These are phyloP conservation scores for Lacerta bilineata DNA, from an alignment of 2,797 vertebrate genomes.

Conservation along the genomic window DNA sequence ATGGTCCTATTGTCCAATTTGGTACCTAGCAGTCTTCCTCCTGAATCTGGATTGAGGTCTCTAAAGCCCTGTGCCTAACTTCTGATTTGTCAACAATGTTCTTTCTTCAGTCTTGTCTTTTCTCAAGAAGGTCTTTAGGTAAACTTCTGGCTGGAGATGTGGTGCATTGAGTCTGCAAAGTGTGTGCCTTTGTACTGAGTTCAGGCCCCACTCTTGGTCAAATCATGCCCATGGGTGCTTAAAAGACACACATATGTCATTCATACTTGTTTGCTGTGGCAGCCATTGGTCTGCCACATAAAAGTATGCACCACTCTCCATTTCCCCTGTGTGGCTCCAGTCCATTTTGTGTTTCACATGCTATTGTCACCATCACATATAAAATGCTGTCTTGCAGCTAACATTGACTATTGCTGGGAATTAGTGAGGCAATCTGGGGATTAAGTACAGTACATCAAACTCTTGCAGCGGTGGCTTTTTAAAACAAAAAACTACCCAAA, in stretches of 20 bases:
- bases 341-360: not conserved
- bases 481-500: not conserved
- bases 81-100: too few relatives aligned
- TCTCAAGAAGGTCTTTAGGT: not conserved
- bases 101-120: not conserved
- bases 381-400: not conserved
- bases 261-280: not conserved
- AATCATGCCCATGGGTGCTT: not conserved
- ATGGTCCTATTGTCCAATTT: too few relatives aligned
- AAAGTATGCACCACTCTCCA: not conserved
- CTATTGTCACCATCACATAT: not conserved
- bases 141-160: not conserved
- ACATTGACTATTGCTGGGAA: fast-evolving
- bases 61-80: too few relatives aligned
- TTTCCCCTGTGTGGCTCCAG: not conserved
- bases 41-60: too few relatives aligned
- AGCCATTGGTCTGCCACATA: not conserved
- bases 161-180: not conserved
- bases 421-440: fast-evolving
- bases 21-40: too few relatives aligned
- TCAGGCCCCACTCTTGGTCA: not conserved
- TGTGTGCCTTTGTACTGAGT: not conserved
- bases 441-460: not conserved
- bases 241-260: not conserved
- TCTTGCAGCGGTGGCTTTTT: fast-evolving